Evolutionary conservation across 2,797 vertebrate genomes (phyloP).

Genomic region (Garrulus glandarius): DNA sequence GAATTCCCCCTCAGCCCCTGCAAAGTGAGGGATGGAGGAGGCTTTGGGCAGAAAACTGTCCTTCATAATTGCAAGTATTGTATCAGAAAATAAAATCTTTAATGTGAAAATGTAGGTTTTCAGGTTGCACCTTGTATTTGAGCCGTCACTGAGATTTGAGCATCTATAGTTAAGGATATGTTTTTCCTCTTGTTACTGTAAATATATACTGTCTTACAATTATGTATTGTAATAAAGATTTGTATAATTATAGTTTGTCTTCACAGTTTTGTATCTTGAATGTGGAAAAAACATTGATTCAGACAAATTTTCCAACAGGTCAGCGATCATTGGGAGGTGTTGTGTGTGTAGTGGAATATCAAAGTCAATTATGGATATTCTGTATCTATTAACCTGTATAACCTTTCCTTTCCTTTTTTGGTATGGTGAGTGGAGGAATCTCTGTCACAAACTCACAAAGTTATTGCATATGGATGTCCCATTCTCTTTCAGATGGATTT

Average conservation of each 20-base stretch:
- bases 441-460: not conserved
- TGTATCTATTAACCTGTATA: constrained; percentile 46
- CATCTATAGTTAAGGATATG: not conserved
- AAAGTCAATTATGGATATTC: constrained; percentile 10
- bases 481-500: constrained; percentile 2
- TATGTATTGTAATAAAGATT: not conserved
- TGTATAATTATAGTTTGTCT: not conserved
- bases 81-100: not conserved
- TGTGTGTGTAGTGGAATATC: constrained; percentile 24
- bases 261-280: not conserved
- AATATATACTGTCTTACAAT: not conserved
- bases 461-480: not conserved
- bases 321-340: not conserved
- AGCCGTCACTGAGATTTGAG: not conserved
- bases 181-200: not conserved
- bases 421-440: constrained; percentile 29
- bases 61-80: not conserved
- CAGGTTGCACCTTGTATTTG: constrained; percentile 2
- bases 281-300: constrained; percentile 20
- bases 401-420: constrained; percentile 41
- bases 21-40: not conserved
- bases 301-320: not conserved
- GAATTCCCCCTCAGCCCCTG: accelerated
- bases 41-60: not conserved
- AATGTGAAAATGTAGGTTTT: not conserved